A percentile compares a stretch with the other conserved stretches of the same genome.
phyloP scores from a whole-genome alignment of 2,888 invertebrate species.

The Coenonympha arcania region DNA sequence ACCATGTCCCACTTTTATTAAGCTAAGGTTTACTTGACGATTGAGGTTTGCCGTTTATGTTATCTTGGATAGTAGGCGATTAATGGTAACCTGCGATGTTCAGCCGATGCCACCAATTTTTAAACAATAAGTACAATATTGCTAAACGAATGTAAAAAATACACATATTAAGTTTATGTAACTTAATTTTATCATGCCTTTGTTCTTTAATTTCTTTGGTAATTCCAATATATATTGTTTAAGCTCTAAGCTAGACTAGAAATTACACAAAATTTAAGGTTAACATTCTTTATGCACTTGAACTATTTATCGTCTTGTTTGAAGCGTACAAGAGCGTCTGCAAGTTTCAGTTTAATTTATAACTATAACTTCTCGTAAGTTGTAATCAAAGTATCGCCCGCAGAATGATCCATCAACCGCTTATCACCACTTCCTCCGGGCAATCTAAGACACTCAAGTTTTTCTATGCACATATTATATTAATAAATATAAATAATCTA shows the following conservation, averaged over 20 bases:
- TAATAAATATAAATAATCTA: no score
- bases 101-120: no score
- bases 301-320: neutral
- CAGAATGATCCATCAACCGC: slow-evolving; percentile 24
- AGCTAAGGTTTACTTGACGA: neutral
- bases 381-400: slow-evolving; percentile 4
- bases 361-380: neutral
- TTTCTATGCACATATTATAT: slow-evolving; percentile 1
- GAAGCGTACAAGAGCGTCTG: neutral
- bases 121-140: no score
- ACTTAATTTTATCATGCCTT: neutral
- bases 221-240: no score
- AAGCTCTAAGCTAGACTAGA: no score
- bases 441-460: slow-evolving; percentile 22
- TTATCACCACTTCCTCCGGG: slow-evolving; percentile 24
- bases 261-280: no score
- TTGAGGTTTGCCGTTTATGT: no score
- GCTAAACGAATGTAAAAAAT: no score
- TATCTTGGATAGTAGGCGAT: no score
- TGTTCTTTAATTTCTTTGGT: no score
- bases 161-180: neutral
- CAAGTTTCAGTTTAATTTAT: neutral
- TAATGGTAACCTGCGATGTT: no score
- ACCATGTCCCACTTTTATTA: neutral
- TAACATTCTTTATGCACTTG: neutral